A percentile compares a stretch with the other conserved stretches of the same genome.
phyloP scores from a whole-genome alignment of 2,888 invertebrate species.

The Trachelus troglodyta region DNA sequence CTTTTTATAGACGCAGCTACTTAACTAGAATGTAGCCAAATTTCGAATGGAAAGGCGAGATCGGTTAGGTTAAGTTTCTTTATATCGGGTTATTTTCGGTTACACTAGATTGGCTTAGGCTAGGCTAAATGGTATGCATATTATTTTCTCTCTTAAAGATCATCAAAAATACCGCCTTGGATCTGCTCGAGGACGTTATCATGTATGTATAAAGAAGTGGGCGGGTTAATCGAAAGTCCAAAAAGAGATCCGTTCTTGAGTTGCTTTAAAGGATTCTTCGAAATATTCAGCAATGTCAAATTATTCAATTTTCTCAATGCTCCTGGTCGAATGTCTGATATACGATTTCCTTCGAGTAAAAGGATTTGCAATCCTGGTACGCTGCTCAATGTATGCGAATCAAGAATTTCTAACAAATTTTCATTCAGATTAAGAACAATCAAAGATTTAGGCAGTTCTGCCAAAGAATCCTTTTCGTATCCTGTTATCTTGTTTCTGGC shows the following conservation, averaged over 20 bases:
- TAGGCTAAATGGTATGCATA: not conserved
- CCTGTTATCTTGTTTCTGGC: conserved; percentile 62
- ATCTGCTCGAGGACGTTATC: conserved; percentile 19
- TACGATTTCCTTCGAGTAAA: conserved; percentile 61
- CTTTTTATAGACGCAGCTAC: not conserved
- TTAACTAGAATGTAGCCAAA: not conserved
- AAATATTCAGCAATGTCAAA: conserved; percentile 62
- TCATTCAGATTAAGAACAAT: conserved; percentile 63
- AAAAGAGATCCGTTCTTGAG: conserved; percentile 52
- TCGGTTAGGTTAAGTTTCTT: not conserved
- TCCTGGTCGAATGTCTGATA: conserved; percentile 62
- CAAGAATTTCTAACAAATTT: conserved; percentile 62
- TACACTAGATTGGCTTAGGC: not conserved
- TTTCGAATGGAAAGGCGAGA: not conserved
- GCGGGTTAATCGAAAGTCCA: conserved; percentile 33
- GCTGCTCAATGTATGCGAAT: conserved; percentile 54
- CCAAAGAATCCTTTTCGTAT: conserved; percentile 59
- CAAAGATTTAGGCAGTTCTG: conserved; percentile 54
- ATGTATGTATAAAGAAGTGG: conserved; percentile 9
- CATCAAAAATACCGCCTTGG: conserved; percentile 26
- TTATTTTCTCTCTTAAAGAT: conserved; percentile 14
- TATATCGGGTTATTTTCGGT: not conserved
- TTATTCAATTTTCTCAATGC: conserved; percentile 64
- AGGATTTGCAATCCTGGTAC: conserved; percentile 61
- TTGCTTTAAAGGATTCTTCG: conserved; percentile 60